Evolutionary conservation across 1,140 invertebrate genomes (phyloP).

Genomic region (Zaprionus camerounensis): DNA sequence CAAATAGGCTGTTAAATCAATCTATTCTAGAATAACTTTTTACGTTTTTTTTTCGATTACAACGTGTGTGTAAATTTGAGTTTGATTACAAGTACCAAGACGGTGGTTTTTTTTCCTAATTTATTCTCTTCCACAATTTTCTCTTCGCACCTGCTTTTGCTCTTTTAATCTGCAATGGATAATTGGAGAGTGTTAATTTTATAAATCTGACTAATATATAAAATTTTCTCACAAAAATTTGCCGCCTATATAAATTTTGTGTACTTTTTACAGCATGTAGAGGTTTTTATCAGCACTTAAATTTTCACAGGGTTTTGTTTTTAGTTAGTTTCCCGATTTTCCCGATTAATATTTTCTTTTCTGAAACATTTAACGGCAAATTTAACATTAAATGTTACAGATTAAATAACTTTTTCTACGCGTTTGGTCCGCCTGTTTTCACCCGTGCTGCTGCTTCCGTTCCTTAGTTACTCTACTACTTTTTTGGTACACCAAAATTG

Average conservation of each 20-base stretch:
- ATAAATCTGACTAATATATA: conserved; percentile 2
- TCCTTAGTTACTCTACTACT: conserved; percentile 62
- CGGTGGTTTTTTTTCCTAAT: conserved; percentile 13
- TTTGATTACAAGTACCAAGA: conserved; percentile 12
- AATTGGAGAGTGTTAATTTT: background rate
- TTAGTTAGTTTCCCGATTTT: background rate
- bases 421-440: conserved; percentile 32
- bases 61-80: background rate
- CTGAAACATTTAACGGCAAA: conserved; percentile 10
- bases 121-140: conserved; percentile 4
- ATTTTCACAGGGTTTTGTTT: conserved; percentile 4
- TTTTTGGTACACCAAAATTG: conserved; percentile 84
- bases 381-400: conserved; percentile 2
- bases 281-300: conserved; percentile 14
- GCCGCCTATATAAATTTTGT: conserved; percentile 6
- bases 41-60: background rate
- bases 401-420: conserved; percentile 24
- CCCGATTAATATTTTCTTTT: conserved; percentile 1
- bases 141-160: conserved; percentile 4
- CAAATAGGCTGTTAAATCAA: background rate
- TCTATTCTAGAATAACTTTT: background rate
- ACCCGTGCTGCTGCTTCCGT: conserved; percentile 34
- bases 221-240: background rate
- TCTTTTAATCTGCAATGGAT: conserved; percentile 18
- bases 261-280: conserved; percentile 5